These are phyloP conservation scores for Callithrix jacchus DNA, from an alignment of 2,113 vertebrate genomes.

Conservation along the genomic window DNA sequence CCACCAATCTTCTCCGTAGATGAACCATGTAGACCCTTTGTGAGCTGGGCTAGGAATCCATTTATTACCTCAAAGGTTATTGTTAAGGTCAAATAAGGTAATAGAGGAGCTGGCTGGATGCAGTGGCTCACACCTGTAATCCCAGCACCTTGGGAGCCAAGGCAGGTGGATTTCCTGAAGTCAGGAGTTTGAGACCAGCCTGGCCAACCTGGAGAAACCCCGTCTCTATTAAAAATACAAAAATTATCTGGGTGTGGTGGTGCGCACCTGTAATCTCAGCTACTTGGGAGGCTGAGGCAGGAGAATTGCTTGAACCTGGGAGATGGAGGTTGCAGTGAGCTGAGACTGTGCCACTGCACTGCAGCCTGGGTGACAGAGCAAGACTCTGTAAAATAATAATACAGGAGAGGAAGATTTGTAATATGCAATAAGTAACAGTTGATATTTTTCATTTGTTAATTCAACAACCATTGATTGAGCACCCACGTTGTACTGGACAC, in stretches of 20 bases:
- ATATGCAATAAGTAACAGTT: background rate
- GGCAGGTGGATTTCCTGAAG: accelerated
- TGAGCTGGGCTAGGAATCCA: background rate
- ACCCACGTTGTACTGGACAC: too few relatives aligned
- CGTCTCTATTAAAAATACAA: background rate
- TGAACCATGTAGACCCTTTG: background rate
- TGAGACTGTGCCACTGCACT: background rate
- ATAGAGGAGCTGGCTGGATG: background rate
- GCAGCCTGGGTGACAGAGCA: background rate
- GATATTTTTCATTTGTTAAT: background rate
- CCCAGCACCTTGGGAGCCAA: background rate
- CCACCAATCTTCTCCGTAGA: background rate
- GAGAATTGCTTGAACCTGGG: background rate
- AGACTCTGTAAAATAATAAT: background rate
- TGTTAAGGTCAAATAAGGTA: background rate
- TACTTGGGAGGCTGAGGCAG: background rate
- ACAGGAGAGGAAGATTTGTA: background rate
- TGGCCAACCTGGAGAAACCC: background rate
- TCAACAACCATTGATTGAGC: background rate
- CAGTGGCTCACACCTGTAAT: background rate
- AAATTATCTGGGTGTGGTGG: background rate
- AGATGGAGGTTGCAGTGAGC: background rate
- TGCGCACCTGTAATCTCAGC: background rate
- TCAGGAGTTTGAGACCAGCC: background rate
- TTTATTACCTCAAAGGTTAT: background rate